Evolutionary conservation across 2,888 invertebrate species (phyloP).

Genomic region (Platycheirus albimanus): DNA sequence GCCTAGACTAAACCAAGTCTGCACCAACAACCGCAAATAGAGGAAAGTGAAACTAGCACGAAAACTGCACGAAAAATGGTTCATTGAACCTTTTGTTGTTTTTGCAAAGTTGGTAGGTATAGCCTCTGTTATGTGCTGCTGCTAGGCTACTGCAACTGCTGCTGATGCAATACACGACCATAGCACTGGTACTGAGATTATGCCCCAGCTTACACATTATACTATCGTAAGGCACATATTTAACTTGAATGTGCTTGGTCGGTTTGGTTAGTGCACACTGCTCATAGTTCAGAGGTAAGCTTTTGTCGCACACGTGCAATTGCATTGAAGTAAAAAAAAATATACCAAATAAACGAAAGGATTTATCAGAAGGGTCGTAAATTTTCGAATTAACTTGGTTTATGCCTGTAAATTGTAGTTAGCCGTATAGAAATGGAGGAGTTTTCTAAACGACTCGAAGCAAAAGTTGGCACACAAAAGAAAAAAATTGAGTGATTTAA

Average conservation of each 20-base stretch:
- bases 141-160: neutral
- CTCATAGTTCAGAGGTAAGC: slow-evolving; percentile 72
- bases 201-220: slow-evolving; percentile 30
- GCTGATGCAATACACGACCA: slow-evolving; percentile 1
- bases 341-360: slow-evolving; percentile 56
- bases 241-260: slow-evolving; percentile 58
- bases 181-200: slow-evolving; percentile 42
- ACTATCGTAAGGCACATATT: slow-evolving; percentile 29
- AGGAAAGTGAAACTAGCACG: slow-evolving; percentile 65
- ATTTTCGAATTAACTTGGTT: slow-evolving; percentile 69
- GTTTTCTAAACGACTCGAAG: slow-evolving; percentile 3
- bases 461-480: neutral
- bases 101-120: slow-evolving; percentile 10
- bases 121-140: too few species aligned
- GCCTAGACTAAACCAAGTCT: slow-evolving; percentile 29
- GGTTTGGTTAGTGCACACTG: too few species aligned
- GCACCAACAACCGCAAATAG: neutral
- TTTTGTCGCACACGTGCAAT: slow-evolving; percentile 73
- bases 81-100: slow-evolving; percentile 54
- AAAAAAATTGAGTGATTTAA: slow-evolving; percentile 30
- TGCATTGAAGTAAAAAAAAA: slow-evolving; percentile 47
- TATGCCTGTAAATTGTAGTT: slow-evolving; percentile 60
- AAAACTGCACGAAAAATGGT: slow-evolving; percentile 43
- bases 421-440: slow-evolving; percentile 14
- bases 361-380: slow-evolving; percentile 73